Evolutionary conservation across 1,140 invertebrate genomes (phyloP), one percentile per base, ranked within the genome.

Genomic region (Hirudo medicinalis): DNA sequence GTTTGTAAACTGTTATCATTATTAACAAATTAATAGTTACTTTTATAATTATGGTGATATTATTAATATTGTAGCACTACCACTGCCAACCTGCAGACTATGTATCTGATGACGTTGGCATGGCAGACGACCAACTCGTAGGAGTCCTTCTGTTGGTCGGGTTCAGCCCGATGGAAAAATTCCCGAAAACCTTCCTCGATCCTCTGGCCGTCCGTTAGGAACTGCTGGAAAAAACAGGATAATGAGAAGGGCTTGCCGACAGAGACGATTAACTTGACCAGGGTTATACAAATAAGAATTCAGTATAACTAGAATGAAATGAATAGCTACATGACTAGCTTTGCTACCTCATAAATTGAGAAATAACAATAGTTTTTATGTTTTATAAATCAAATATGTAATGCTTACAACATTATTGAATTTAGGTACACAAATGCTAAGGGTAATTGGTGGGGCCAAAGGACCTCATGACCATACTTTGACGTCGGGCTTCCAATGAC

Each of bases 21-120:
- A 32, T 22, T 9, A 8, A 25, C 9, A 67, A 57, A 2, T 19
- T 43, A 5, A 49, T 25, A 9, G 19, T 63, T 66, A 53, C 13
- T 55, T 40, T 36, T 27, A 20, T 22, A 27, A n/a, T 63, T 54
- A 36, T 29, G 3, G 32, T 6, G 29, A 43, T 13, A 13, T 55
- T 49, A 13, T 49, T 25, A 69, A n/a, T n/a, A n/a, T n/a, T n/a
- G n/a, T 15, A 74, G 17, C 25, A 49, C 25, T n/a, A 73, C 15
- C 4, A 19, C 29, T 19, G 54, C 74, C 75, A 80, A 93, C 91
- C 91, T 87, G 85, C 94, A 98, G 22, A 96, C 88, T 83, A 98
- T 96, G 83, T 96, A 99, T 72, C 96, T 84, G 76, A 99, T 99
- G 17, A 99, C 94, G 84, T 99, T 99, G 19, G 91, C 94, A 84